These are phyloP conservation scores for Sinocyclocheilus maitianheensis DNA, from an alignment of 2,113 vertebrate species.

Conservation along the genomic window DNA sequence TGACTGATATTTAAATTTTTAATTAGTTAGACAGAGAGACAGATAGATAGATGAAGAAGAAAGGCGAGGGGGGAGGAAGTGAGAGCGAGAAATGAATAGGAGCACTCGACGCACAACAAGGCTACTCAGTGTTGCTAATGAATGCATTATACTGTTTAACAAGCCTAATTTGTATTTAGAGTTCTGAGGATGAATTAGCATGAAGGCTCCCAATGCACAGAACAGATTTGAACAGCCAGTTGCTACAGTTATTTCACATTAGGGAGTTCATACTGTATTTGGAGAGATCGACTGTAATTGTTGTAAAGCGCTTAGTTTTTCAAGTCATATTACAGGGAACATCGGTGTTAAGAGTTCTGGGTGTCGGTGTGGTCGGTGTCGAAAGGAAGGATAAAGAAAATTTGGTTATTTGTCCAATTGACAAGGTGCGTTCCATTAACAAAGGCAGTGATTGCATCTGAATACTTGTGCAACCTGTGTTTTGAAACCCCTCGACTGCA, in stretches of 20 bases:
- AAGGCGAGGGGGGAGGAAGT: constrained; percentile 8
- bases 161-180: constrained; percentile 68
- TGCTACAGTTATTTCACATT: constrained; percentile 55
- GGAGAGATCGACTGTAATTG: constrained; percentile 50
- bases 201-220: constrained; percentile 60
- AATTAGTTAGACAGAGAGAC: constrained; percentile 62
- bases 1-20: constrained; percentile 62
- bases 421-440: constrained; percentile 14
- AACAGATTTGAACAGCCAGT: constrained; percentile 59
- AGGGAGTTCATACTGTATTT: constrained; percentile 58
- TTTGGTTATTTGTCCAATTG: neutral
- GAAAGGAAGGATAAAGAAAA: neutral
- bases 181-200: constrained; percentile 64
- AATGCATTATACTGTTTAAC: constrained; percentile 65
- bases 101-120: constrained; percentile 57
- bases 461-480: neutral
- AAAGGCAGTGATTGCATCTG: constrained; percentile 4
- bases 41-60: constrained; percentile 47
- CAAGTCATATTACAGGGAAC: constrained; percentile 50
- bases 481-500: constrained; percentile 18
- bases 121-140: constrained; percentile 58
- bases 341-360: constrained; percentile 12
- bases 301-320: constrained; percentile 59
- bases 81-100: constrained; percentile 46
- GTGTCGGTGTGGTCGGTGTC: neutral